These are phyloP conservation scores for Archilochus colubris DNA, from an alignment of 2,113 vertebrate genomes.

Conservation along the genomic window DNA sequence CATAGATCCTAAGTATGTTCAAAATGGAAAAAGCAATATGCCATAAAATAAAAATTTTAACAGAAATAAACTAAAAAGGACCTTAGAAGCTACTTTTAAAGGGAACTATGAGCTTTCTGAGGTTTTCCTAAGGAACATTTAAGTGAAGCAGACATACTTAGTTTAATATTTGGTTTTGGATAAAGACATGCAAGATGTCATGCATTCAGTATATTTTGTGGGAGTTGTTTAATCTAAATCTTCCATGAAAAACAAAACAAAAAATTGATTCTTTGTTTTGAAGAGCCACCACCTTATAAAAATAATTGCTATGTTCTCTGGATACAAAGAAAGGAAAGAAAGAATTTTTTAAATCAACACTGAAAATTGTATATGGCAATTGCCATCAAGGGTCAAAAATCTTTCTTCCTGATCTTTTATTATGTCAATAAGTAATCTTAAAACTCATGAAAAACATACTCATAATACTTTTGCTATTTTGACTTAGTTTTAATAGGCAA, in stretches of 20 bases:
- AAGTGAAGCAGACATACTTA: not conserved
- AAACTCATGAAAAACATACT: not conserved
- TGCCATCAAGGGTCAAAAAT: not conserved
- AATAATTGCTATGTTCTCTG: not conserved
- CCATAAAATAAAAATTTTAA: not conserved
- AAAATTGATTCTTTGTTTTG: not conserved
- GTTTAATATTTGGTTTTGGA: not conserved
- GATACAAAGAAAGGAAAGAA: not conserved
- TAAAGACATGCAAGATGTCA: not conserved
- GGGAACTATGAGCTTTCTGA: not conserved
- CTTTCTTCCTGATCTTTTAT: not conserved
- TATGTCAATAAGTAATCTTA: not conserved
- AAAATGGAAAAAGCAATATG: not conserved
- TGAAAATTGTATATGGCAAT: not conserved
- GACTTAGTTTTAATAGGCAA: not conserved
- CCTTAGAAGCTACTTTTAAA: not conserved
- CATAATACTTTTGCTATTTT: not conserved
- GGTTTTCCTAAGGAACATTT: not conserved
- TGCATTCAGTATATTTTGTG: not conserved
- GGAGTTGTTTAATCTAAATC: not conserved
- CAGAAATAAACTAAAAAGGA: not conserved
- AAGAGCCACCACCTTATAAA: not conserved
- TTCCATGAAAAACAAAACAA: not conserved
- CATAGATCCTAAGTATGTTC: not conserved
- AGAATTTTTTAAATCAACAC: not conserved